Base-by-base conservation (phyloP, 1,140 invertebrate species). In the Philotrypesis tridentata region DNA sequence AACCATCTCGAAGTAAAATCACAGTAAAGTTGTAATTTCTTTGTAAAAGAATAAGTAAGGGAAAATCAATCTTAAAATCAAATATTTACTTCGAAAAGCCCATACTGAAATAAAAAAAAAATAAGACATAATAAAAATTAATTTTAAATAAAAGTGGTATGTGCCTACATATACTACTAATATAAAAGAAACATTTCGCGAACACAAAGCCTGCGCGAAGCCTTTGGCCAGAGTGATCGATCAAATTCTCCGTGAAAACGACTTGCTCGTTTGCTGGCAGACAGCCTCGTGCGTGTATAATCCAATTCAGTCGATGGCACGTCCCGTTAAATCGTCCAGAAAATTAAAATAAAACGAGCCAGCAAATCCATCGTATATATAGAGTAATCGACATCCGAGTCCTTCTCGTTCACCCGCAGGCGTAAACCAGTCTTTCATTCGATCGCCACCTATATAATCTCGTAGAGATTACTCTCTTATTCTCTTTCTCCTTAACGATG, bases 281-380 rank as follows among this genome's bases (percentile, higher is more conserved):
- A 6, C 14, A 60, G 2, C 12, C 61, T 48, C 43, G 14, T 14
- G 43, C 43, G 43, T 48, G 43, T 48, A 48, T 63, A 63, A 63
- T 63, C 61, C 61, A 12, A 27, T 7, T 27, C 2, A 25, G 61
- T 12, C 12, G n/a, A 63, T 23, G n/a, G 61, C 12, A 25, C 25
- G 27, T 11, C 7, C 11, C 48, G 55, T 63, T 63, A 76, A 76
- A 67, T 40, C 60, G 33, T 1, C 33, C 25, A 27, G 55, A 60
- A 31, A 63, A 63, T 76, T 37, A 76, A 75, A 55, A 27, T 55
- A 29, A 61, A 29, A 55, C 29, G 74, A 63, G 11, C 27, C 27
- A 23, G 63, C 3, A 29, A 25, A 65, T 65, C 63, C 63, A 65
- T 65, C 61, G 25, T n/a, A n/a, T n/a, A n/a, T n/a, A 11, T 23